phyloP scores from a whole-genome alignment of 2,888 invertebrate species.

The Idaea dimidiata region DNA sequence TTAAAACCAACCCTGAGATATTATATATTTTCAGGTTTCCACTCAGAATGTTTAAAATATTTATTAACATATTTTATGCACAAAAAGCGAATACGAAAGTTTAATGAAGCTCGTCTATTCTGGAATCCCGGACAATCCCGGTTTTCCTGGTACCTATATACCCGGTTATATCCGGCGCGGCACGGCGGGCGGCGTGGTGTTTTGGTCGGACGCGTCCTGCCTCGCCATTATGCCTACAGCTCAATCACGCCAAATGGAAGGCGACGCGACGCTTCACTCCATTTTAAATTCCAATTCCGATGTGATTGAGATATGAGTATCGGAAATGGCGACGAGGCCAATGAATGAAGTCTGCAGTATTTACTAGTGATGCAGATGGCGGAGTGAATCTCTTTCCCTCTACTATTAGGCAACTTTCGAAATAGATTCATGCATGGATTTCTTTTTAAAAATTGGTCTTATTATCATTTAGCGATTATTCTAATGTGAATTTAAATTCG shows the following conservation, averaged over 20 bases:
- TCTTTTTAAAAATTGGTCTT: too few relatives aligned
- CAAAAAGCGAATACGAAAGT: constrained; percentile 31
- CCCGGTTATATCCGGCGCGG: constrained; percentile 24
- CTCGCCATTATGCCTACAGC: constrained; percentile 44
- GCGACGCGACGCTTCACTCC: constrained; percentile 52
- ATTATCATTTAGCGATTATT: too few relatives aligned
- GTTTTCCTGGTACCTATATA: constrained; percentile 29
- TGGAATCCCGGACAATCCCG: constrained; percentile 40
- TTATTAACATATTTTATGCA: constrained; percentile 9
- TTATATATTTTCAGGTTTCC: neutral
- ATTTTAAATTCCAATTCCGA: constrained; percentile 56
- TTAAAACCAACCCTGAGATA: neutral
- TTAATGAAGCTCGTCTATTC: constrained; percentile 36
- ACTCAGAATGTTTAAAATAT: constrained; percentile 22
- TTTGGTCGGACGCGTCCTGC: constrained; percentile 14
- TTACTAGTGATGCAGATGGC: constrained; percentile 19
- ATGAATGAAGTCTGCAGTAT: constrained; percentile 30
- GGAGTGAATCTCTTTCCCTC: too few relatives aligned
- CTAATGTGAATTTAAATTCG: too few relatives aligned
- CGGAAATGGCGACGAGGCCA: constrained; percentile 42
- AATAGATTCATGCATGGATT: too few relatives aligned
- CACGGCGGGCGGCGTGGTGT: constrained; percentile 9
- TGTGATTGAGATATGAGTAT: constrained; percentile 46
- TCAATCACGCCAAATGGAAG: constrained; percentile 68
- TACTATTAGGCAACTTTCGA: too few relatives aligned